Percentiles rank a stretch among this genome's conserved stretches.
Evolutionary conservation across 2,888 invertebrate genomes (phyloP).

Genomic region (Epinotia ramella): DNA sequence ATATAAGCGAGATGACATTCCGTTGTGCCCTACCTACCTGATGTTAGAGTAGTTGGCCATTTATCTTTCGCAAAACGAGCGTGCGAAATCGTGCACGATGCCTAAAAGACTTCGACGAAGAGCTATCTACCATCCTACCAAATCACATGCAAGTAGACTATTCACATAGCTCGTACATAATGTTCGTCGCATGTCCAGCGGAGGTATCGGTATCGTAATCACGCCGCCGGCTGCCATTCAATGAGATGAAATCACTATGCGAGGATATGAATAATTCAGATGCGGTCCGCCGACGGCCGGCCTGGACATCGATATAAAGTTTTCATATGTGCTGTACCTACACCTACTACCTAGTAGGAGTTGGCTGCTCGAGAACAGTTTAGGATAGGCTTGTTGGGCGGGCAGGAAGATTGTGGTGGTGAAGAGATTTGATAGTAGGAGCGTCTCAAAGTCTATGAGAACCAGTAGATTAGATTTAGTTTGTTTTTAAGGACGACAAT

Average conservation of each 20-base stretch:
- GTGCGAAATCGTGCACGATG: constrained; percentile 1
- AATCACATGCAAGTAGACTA: constrained; percentile 4
- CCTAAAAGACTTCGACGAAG: neutral
- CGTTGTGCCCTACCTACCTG: too few relatives aligned
- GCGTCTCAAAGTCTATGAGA: neutral
- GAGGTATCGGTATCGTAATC: constrained; percentile 82
- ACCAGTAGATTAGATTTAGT: too few relatives aligned
- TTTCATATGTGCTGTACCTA: constrained; percentile 54
- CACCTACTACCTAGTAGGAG: constrained; percentile 37
- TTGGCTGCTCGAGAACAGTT: constrained; percentile 3
- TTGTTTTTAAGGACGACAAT: too few relatives aligned
- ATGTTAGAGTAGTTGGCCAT: too few relatives aligned
- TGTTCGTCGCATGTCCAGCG: constrained; percentile 57
- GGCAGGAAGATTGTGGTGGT: neutral
- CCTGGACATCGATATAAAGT: constrained; percentile 68
- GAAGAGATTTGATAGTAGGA: neutral
- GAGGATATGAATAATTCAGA: constrained; percentile 83
- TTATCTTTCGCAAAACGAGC: too few relatives aligned
- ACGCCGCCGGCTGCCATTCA: constrained; percentile 75
- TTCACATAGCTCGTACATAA: constrained; percentile 41
- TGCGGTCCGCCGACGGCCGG: constrained; percentile 63
- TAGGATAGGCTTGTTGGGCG: neutral
- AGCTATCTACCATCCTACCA: neutral
- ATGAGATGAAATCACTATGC: constrained; percentile 85
- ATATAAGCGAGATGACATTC: too few relatives aligned